These are phyloP conservation scores for Doryteuthis pealeii DNA, from an alignment of 1,140 invertebrate genomes.

Conservation along the genomic window DNA sequence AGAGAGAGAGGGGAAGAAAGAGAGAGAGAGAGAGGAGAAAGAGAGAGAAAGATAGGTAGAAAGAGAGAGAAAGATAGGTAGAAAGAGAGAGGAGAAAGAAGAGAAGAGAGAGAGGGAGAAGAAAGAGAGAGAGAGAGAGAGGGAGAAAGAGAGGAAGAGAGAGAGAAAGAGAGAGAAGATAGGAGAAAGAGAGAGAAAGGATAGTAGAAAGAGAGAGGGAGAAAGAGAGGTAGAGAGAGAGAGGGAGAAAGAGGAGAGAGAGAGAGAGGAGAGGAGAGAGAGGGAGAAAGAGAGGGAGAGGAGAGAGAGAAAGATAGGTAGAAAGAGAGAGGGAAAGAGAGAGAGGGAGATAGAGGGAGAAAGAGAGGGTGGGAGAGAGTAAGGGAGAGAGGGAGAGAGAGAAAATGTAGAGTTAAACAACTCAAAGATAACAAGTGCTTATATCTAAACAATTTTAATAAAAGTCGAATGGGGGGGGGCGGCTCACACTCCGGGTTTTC, in stretches of 20 bases:
- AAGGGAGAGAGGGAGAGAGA: neutral
- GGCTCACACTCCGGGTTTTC: too few species aligned
- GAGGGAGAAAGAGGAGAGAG: neutral
- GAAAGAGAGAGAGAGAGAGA: neutral
- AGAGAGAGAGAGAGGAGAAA: neutral
- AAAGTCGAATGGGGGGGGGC: too few species aligned
- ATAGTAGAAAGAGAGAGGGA: neutral
- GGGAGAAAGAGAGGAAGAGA: neutral
- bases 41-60: neutral
- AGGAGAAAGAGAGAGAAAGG: neutral
- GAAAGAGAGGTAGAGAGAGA: neutral
- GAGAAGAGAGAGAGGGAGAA: neutral
- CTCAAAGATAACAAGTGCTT: too few species aligned
- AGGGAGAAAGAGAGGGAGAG: neutral
- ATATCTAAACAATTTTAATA: too few species aligned
- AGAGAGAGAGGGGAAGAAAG: neutral
- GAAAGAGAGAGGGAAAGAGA: neutral
- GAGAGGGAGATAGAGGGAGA: neutral
- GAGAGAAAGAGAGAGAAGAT: neutral
- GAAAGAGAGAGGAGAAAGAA: neutral
- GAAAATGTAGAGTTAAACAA: neutral
- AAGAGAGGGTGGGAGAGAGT: neutral
- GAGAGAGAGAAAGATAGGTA: neutral
- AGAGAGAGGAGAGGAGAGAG: neutral
- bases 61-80: neutral